Base-by-base conservation (phyloP, 2,888 invertebrate species). In the Noctua comes region DNA sequence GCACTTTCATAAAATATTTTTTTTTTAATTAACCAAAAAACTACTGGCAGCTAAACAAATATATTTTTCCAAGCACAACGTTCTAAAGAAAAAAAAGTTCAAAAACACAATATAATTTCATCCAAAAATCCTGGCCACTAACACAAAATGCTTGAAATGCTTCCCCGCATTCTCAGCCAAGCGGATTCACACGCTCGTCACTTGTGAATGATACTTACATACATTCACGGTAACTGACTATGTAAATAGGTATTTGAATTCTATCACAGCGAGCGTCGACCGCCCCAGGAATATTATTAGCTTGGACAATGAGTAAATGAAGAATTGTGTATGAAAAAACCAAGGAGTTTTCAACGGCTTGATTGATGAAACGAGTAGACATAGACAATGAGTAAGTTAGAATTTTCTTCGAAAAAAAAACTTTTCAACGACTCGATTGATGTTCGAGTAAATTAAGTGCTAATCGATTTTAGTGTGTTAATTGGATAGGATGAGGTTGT, bases 211-310 rank as follows among this genome's bases (percentile, higher is more conserved):
- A 93, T 93, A 93, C 91, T 84, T 88, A 84, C 86, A 89, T 86
- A 93, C 91, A 92, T 96, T 95, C 95, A 96, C 96, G 96, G 96
- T 96, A 93, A 92, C 92, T 95, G 96, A 91, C 94, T 96, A 96
- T 96, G 96, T 95, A 95, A 95, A 95, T 96, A 93, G 90, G 91
- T 90, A 92, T 94, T 93, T 92, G 92, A 93, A 94, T 93, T 91
- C 91, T 90, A 92, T 88, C 91, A 88, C 89, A 88, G 91, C 88
- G 84, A 88, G 89, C 84, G 91, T 86, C 90, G 91, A 91, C 91
- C 91, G 91, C 83, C 86, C 85, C 82, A 90, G 87, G 91, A 92
- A 92, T 92, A 92, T 91, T 91, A 92, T 92, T 92, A 91, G 79
- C 75, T 71, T 69, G 88, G 89, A 91, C 90, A 91, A 91, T 91